A percentile compares a stretch with the other conserved stretches of the same genome.
Conservation (phyloP, 2,888 invertebrate genomes). For the Lissonota sp. region DNA sequence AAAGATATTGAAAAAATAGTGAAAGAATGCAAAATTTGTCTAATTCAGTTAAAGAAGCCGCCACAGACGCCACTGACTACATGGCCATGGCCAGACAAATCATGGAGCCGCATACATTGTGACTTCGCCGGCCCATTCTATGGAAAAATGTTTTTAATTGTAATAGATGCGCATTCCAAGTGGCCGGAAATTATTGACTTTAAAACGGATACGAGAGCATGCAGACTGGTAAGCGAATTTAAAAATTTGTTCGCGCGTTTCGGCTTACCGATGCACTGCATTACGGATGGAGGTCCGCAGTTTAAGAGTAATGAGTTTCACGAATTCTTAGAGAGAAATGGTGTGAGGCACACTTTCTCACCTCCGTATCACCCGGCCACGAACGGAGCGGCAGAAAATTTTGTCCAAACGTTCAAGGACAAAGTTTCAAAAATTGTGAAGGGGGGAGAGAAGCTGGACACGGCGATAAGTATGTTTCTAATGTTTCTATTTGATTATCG, state of each 20-base stretch:
- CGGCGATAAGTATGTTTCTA: slow-evolving; percentile 57
- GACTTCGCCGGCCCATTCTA: slow-evolving; percentile 63
- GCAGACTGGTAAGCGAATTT: slow-evolving; percentile 25
- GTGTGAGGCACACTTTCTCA: slow-evolving; percentile 51
- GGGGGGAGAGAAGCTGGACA: slow-evolving; percentile 57
- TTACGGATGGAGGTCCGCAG: slow-evolving; percentile 34
- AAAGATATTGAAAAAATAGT: slow-evolving; percentile 4
- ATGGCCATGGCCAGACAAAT: slow-evolving; percentile 61
- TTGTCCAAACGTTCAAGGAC: slow-evolving; percentile 35
- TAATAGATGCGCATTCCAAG: slow-evolving; percentile 64
- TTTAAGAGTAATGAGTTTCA: slow-evolving; percentile 25
- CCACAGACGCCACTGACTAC: slow-evolving; percentile 45
- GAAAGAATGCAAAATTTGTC: slow-evolving; percentile 53
- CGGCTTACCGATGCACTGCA: slow-evolving; percentile 36
- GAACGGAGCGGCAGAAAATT: background rate
- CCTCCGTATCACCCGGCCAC: slow-evolving; percentile 35
- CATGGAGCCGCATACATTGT: slow-evolving; percentile 59
- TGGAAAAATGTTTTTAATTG: slow-evolving; percentile 58
- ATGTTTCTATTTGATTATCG: slow-evolving; percentile 65
- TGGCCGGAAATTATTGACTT: slow-evolving; percentile 65
- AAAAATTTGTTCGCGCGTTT: slow-evolving; percentile 25
- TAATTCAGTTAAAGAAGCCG: slow-evolving; percentile 51
- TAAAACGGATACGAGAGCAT: background rate
- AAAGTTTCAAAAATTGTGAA: slow-evolving; percentile 61
- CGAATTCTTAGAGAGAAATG: slow-evolving; percentile 36